These are phyloP conservation scores for Diachasmimorpha longicaudata DNA, from an alignment of 1,140 invertebrate species.

Conservation along the genomic window DNA sequence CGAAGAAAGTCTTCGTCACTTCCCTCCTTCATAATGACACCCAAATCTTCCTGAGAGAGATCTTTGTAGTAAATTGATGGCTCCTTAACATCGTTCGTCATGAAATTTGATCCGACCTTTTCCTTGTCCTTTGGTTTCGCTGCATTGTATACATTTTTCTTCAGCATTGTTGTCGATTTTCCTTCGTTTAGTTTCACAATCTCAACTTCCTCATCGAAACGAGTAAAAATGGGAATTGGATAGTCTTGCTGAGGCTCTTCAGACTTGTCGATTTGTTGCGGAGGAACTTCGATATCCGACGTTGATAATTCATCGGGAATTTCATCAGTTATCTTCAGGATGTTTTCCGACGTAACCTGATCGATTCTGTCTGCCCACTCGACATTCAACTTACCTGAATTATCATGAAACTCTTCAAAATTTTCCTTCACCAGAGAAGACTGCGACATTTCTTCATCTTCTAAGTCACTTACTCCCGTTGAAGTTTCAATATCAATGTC, in stretches of 20 bases:
- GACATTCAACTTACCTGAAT: neutral
- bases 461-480: neutral
- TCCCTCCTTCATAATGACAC: conserved; percentile 42
- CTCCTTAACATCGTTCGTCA: conserved; percentile 4
- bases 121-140: conserved; percentile 24
- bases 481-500: neutral
- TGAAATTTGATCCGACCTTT: conserved; percentile 15
- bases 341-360: neutral
- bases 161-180: conserved; percentile 11
- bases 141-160: conserved; percentile 15
- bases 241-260: conserved; percentile 48
- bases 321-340: neutral
- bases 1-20: conserved; percentile 50
- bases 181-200: conserved; percentile 58
- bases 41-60: conserved; percentile 34
- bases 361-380: neutral
- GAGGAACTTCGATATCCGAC: neutral
- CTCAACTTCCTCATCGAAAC: conserved; percentile 54
- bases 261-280: conserved; percentile 6
- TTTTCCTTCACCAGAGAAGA: neutral
- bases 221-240: conserved; percentile 36
- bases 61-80: neutral
- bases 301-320: neutral
- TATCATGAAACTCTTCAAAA: neutral
- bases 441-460: no score